phyloP scores from a whole-genome alignment of 1,140 invertebrate genomes.

The Polypedilum pembai region DNA sequence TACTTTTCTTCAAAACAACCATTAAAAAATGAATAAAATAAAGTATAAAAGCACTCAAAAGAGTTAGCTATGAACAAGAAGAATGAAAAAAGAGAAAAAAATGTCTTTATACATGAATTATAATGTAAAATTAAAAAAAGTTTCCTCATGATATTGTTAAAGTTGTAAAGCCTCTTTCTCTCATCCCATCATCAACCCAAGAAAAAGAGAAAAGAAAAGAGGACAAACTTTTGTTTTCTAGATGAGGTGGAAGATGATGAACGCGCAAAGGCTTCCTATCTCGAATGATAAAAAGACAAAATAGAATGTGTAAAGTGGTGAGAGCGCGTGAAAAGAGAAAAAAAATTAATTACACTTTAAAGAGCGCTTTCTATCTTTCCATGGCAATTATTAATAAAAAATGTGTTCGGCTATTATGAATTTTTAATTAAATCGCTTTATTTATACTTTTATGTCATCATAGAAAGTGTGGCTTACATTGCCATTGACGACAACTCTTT shows the following conservation, averaged over 20 bases:
- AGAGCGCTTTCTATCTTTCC: neutral
- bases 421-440: constrained; percentile 14
- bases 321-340: neutral
- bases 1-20: too few species aligned
- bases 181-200: neutral
- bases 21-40: too few species aligned
- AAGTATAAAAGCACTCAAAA: too few species aligned
- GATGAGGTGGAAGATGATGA: constrained; percentile 10
- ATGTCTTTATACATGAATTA: constrained; percentile 14
- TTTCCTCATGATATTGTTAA: constrained; percentile 14
- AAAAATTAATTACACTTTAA: constrained; percentile 20
- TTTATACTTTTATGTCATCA: constrained; percentile 7
- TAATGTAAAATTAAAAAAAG: constrained; percentile 8
- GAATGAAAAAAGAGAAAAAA: neutral
- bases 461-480: neutral
- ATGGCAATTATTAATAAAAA: constrained; percentile 14
- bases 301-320: neutral
- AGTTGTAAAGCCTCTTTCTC: constrained; percentile 10
- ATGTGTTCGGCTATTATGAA: constrained; percentile 17
- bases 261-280: neutral
- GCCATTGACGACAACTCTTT: too few species aligned
- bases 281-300: neutral
- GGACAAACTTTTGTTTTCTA: constrained; percentile 9
- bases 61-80: neutral
- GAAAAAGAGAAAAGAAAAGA: neutral